Conservation (phyloP, 2,797 vertebrate genomes). For the Glyptemys insculpta region DNA sequence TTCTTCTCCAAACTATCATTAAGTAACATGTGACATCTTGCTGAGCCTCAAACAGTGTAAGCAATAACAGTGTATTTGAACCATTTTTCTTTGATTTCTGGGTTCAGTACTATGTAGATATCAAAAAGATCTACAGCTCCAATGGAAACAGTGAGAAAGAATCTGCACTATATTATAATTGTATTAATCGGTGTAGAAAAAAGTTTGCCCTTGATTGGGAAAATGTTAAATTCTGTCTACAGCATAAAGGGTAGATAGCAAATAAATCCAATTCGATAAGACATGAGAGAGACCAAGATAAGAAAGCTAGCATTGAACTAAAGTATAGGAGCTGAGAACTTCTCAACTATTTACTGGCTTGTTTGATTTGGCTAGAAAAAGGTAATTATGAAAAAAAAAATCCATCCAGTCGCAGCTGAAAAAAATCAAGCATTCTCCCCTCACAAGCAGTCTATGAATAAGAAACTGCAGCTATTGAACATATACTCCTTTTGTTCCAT, state of each 20-base stretch:
- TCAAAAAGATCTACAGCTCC: neutral
- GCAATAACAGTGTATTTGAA: conserved; percentile 11
- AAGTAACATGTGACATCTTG: neutral
- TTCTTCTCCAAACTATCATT: conserved; percentile 20
- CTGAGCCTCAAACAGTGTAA: conserved; percentile 9
- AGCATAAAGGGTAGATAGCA: neutral
- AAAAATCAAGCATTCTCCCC: neutral
- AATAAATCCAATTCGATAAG: neutral
- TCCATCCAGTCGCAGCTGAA: neutral
- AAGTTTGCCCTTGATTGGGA: neutral
- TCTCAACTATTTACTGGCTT: neutral
- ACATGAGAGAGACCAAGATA: neutral
- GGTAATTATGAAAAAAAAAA: neutral
- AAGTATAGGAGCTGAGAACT: neutral
- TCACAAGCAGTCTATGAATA: neutral
- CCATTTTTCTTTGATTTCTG: conserved; percentile 12
- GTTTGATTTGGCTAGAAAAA: neutral
- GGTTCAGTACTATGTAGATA: conserved; percentile 5
- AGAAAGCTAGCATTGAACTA: neutral
- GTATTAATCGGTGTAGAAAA: conserved; percentile 4
- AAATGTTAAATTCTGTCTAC: neutral
- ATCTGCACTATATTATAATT: conserved; percentile 19
- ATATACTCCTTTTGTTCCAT: conserved; percentile 22
- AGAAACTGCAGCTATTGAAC: neutral
- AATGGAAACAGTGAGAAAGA: conserved; percentile 9